Evolutionary conservation across 2,888 invertebrate genomes (phyloP).

Genomic region (Belgica antarctica): DNA sequence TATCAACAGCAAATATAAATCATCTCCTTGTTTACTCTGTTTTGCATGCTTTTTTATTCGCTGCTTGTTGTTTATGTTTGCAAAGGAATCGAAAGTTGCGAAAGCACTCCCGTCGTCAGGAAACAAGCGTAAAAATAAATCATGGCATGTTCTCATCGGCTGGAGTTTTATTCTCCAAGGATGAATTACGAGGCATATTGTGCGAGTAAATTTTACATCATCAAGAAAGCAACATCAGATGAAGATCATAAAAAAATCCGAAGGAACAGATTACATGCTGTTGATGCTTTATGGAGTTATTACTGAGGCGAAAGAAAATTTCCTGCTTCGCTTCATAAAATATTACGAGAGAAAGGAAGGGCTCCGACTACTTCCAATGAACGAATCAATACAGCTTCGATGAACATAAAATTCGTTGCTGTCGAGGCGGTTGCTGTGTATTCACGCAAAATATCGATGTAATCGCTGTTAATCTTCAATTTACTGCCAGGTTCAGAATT

Average conservation of each 20-base stretch:
- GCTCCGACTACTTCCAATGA: too few species aligned
- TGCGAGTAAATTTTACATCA: background rate
- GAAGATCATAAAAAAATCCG: background rate
- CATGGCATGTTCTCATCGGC: background rate
- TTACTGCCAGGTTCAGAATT: too few species aligned
- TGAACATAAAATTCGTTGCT: too few species aligned
- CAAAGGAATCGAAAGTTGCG: background rate
- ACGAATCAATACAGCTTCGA: too few species aligned
- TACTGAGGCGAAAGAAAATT: background rate
- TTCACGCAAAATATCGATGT: too few species aligned
- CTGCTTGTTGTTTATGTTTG: background rate
- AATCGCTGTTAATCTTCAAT: too few species aligned
- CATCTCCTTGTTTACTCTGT: background rate
- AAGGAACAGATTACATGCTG: slow-evolving; percentile 1
- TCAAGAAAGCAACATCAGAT: background rate
- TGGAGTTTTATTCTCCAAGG: background rate
- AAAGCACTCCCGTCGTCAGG: slow-evolving; percentile 3
- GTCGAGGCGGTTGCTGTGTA: too few species aligned
- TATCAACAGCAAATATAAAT: background rate
- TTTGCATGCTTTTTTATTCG: background rate
- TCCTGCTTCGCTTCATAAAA: background rate
- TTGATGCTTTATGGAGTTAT: slow-evolving; percentile 10
- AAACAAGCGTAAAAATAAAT: background rate
- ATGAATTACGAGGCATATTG: slow-evolving; percentile 7
- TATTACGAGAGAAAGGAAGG: too few species aligned